Evolutionary conservation across 2,797 vertebrate genomes (phyloP), one percentile per base, ranked within the genome.

Genomic region (Acanthiza pusilla): DNA sequence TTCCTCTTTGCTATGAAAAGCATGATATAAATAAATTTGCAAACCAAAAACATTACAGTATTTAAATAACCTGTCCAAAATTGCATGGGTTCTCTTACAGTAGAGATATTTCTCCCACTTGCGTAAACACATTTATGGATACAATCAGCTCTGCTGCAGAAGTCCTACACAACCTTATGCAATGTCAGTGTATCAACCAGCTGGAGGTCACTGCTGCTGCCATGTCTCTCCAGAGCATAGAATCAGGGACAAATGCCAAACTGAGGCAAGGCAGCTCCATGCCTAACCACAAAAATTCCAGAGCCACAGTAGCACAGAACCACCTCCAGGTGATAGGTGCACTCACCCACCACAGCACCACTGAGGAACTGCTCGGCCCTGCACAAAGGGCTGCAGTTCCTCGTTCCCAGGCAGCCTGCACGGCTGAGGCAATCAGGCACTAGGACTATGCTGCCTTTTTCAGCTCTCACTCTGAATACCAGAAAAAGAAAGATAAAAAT

Each of bases 251-350:
- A 63, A n/a, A 30, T 1, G 30, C 23, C 58, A 83, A 85, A 48
- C 15, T 6, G 20, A 54, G 17, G 25, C 13, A 36, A 74, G 50
- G 43, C 54, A 72, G 45, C 42, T 45, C 20, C 43, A 48, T 1
- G 0, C 14, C 26, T 51, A 58, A 54, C 10, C 17, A 63, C 32
- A 23, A 68, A 54, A 47, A 61, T 8, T 26, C 34, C 2, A 3
- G 27, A 54, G 27, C 32, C 38, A 34, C 15, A 23, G 71, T 1
- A 85, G 45, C 13, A 25, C 13, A 85, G 67, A 88, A 36, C 19
- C 36, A 50, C 6, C 14, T n/a, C 29, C 16, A 27, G 51, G 16
- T 1, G 4, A 34, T 2, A 5, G 6, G 23, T 16, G 40, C 8
- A 16, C 20, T 50, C 34, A 55, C 3, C 48, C 21, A 36, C 26